These are phyloP conservation scores for Psophia crepitans DNA, from an alignment of 2,113 vertebrate species.

Conservation along the genomic window DNA sequence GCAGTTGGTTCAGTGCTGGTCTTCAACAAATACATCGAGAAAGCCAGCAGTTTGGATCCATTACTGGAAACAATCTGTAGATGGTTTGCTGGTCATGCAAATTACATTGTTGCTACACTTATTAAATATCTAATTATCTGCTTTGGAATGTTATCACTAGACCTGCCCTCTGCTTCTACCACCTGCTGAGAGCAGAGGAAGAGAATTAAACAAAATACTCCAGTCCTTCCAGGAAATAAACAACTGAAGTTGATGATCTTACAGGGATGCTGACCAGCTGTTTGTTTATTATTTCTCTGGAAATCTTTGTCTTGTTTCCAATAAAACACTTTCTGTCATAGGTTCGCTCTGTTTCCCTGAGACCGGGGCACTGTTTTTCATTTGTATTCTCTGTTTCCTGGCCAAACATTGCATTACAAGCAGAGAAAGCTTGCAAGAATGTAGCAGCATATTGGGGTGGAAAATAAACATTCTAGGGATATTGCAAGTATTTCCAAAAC, in stretches of 20 bases:
- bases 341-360: not conserved
- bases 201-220: not conserved
- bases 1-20: not conserved
- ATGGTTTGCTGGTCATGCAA: not conserved
- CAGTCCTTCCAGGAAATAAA: not conserved
- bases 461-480: slow-evolving; percentile 37
- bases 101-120: not conserved
- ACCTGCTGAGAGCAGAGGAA: slow-evolving; percentile 21
- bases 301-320: slow-evolving; percentile 51
- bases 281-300: slow-evolving; percentile 49
- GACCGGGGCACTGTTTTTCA: not conserved
- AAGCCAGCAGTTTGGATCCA: not conserved
- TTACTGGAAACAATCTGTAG: not conserved
- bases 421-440: slow-evolving; percentile 4
- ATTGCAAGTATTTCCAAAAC: slow-evolving; percentile 43
- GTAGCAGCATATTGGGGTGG: not conserved
- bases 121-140: not conserved
- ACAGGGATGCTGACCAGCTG: not conserved
- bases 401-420: slow-evolving; percentile 32
- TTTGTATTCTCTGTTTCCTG: slow-evolving; percentile 22
- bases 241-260: not conserved
- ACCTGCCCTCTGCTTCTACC: not conserved
- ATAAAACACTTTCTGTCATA: not conserved
- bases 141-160: not conserved
- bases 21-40: not conserved